phyloP scores from a whole-genome alignment of 2,888 invertebrate genomes.

The Agonopterix heracliana region DNA sequence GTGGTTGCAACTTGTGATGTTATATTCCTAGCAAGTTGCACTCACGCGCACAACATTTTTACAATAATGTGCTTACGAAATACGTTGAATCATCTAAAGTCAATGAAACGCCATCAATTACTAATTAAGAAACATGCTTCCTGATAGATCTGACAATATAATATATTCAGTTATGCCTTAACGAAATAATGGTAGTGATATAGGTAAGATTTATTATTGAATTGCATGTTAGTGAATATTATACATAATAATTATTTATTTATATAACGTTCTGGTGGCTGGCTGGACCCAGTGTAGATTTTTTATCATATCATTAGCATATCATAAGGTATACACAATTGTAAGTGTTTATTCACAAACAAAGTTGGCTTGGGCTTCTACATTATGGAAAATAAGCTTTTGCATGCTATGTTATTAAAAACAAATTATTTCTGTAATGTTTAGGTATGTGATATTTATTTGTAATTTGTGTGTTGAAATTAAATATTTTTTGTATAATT shows the following conservation, averaged over 20 bases:
- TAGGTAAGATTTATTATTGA: conserved; percentile 52
- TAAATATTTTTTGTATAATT: neutral
- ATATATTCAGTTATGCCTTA: conserved; percentile 70
- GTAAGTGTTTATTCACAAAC: conserved; percentile 35
- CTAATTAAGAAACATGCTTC: conserved; percentile 71
- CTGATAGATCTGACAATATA: conserved; percentile 74
- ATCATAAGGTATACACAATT: conserved; percentile 54
- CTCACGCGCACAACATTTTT: neutral
- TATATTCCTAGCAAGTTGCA: neutral
- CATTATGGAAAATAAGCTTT: neutral
- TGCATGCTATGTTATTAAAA: neutral
- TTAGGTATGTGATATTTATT: neutral
- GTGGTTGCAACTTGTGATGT: neutral
- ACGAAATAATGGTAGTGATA: conserved; percentile 64
- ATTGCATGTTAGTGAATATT: conserved; percentile 56
- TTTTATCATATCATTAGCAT: conserved; percentile 75
- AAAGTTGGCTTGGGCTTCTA: conserved; percentile 29
- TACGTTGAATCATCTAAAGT: conserved; percentile 25
- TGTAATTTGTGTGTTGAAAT: neutral
- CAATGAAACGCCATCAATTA: conserved; percentile 65
- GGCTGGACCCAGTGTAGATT: conserved; percentile 68
- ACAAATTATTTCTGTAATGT: neutral
- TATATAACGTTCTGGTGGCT: conserved; percentile 42
- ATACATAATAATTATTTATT: conserved; percentile 37
- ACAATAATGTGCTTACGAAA: conserved; percentile 15